Evolutionary conservation across 2,797 vertebrate species (phyloP).

Genomic region (Liasis olivaceus): DNA sequence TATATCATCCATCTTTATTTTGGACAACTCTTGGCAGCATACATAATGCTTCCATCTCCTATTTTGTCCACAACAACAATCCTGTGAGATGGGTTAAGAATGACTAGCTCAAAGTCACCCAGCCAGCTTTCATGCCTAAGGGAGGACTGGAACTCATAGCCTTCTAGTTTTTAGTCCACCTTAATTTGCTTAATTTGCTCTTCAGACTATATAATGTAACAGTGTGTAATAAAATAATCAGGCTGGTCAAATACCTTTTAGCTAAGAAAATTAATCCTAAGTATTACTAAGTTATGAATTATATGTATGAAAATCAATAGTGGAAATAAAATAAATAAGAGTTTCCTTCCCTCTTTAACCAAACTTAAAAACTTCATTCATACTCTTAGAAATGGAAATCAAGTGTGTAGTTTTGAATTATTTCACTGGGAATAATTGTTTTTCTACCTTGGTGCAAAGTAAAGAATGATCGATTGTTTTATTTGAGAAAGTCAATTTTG

Average conservation of each 20-base stretch:
- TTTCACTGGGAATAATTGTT: conserved; percentile 15
- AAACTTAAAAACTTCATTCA: background rate
- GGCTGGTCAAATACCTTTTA: background rate
- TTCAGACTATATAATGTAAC: background rate
- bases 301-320: background rate
- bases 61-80: background rate
- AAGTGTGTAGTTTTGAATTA: conserved; percentile 15
- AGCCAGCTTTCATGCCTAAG: background rate
- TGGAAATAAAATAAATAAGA: background rate
- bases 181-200: background rate
- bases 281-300: background rate
- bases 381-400: conserved; percentile 18
- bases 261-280: background rate
- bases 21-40: too few species aligned
- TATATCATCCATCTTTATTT: too few species aligned
- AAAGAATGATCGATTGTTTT: conserved; percentile 34
- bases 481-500: conserved; percentile 55
- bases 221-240: background rate
- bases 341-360: background rate
- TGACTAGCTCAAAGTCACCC: background rate
- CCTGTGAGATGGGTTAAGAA: background rate
- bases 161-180: background rate
- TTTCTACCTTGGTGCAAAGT: conserved; percentile 35
- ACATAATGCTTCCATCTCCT: too few species aligned
- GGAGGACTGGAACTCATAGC: background rate